Percentiles rank a stretch among this genome's conserved stretches.
Evolutionary conservation across 2,113 vertebrate genomes (phyloP).

Genomic region (Oostethus manadensis): DNA sequence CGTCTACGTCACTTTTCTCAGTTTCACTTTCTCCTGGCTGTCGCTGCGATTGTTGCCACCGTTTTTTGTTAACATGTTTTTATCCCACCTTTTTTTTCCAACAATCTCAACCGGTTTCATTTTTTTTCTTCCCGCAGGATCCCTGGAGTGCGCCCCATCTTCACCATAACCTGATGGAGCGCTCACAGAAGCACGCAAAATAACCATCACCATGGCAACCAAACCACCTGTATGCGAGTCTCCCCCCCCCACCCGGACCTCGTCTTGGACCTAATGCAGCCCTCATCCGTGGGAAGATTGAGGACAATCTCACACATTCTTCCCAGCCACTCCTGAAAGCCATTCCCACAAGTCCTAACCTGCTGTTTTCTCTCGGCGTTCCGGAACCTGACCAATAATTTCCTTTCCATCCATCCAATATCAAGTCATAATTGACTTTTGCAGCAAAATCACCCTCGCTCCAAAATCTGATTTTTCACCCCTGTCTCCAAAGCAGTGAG

Average conservation of each 20-base stretch:
- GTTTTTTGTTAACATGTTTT: constrained; percentile 10
- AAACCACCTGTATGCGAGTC: constrained; percentile 6
- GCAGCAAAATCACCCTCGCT: constrained; percentile 23
- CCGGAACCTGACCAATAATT: constrained; percentile 40
- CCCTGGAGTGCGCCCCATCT: constrained; percentile 73
- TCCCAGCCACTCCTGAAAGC: constrained; percentile 29
- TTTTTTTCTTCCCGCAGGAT: constrained; percentile 57
- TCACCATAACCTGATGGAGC: constrained; percentile 61
- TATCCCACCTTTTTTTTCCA: constrained; percentile 7
- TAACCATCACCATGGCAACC: constrained; percentile 6
- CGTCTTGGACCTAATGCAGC: constrained; percentile 18
- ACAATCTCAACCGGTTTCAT: neutral
- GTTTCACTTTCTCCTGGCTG: constrained; percentile 20
- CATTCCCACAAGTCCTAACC: constrained; percentile 28
- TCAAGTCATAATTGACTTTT: constrained; percentile 28
- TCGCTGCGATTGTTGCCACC: constrained; percentile 7
- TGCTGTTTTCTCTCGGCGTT: constrained; percentile 31
- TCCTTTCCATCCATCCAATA: constrained; percentile 30
- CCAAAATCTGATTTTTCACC: constrained; percentile 3
- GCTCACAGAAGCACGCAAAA: constrained; percentile 6
- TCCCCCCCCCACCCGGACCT: neutral
- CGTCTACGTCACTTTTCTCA: constrained; percentile 41
- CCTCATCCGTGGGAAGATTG: constrained; percentile 22
- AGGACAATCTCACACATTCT: constrained; percentile 13
- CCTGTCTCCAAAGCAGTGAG: constrained; percentile 5